Conservation (phyloP, 53 echinoderm and acorn worm genomes). For the Antedon mediterranea region DNA sequence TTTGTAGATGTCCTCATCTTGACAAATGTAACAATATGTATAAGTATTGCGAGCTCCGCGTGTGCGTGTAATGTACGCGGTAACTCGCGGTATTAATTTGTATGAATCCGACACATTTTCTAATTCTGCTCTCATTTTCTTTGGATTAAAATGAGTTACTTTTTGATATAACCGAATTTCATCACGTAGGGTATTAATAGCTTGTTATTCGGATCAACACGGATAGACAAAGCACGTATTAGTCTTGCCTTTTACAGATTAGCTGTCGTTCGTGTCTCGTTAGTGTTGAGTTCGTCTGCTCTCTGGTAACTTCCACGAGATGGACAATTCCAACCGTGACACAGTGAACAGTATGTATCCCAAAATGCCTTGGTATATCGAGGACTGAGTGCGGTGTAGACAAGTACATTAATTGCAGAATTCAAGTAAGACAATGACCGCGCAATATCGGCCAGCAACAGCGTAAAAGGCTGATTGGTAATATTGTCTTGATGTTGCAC, state of each 20-base stretch:
- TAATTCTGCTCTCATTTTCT: background rate
- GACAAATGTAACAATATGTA: too few relatives aligned
- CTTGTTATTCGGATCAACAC: background rate
- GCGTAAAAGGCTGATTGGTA: background rate
- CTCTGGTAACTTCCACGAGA: background rate
- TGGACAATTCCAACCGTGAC: background rate
- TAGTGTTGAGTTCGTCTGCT: background rate
- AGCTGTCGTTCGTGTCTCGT: background rate
- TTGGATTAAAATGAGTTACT: background rate
- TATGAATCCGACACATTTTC: too few relatives aligned
- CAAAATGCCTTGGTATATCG: constrained; percentile 69
- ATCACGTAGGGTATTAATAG: background rate
- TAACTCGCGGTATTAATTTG: too few relatives aligned
- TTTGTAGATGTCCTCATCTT: too few relatives aligned
- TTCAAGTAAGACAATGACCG: constrained; percentile 66
- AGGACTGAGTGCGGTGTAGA: constrained; percentile 76
- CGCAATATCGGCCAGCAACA: constrained; percentile 27
- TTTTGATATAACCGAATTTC: background rate
- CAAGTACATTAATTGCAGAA: constrained; percentile 73
- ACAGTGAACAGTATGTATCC: background rate
- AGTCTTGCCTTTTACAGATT: background rate
- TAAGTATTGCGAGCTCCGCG: too few relatives aligned
- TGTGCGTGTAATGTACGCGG: too few relatives aligned
- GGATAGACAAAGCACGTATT: background rate
- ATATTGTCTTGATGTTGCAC: background rate